phyloP scores from a whole-genome alignment of 2,888 invertebrate genomes.

The Oligia latruncula region DNA sequence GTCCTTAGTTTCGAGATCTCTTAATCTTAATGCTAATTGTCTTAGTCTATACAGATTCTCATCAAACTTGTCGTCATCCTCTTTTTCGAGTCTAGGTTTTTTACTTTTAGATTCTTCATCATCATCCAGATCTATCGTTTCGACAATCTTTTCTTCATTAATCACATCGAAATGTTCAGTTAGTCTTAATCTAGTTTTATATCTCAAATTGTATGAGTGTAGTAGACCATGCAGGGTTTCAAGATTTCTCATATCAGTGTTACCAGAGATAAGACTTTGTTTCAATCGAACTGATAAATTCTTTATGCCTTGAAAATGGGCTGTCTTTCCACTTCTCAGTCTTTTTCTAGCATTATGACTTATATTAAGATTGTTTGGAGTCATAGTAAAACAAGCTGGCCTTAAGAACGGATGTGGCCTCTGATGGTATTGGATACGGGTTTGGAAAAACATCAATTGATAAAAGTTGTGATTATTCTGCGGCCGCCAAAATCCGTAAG shows the following conservation, averaged over 20 bases:
- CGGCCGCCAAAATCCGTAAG: slow-evolving; percentile 72
- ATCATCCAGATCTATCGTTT: slow-evolving; percentile 82
- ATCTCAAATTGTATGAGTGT: slow-evolving; percentile 78
- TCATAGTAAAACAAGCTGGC: slow-evolving; percentile 43
- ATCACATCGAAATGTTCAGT: slow-evolving; percentile 73
- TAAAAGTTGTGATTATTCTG: slow-evolving; percentile 69
- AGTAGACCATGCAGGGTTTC: slow-evolving; percentile 74
- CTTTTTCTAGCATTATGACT: slow-evolving; percentile 66
- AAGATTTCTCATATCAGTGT: slow-evolving; percentile 66
- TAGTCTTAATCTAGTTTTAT: slow-evolving; percentile 74
- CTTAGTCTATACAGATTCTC: slow-evolving; percentile 76
- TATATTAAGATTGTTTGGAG: slow-evolving; percentile 45
- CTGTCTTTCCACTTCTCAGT: slow-evolving; percentile 60
- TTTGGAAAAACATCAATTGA: slow-evolving; percentile 69
- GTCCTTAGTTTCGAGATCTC: slow-evolving; percentile 72
- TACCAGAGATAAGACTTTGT: slow-evolving; percentile 65
- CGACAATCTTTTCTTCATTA: slow-evolving; percentile 75
- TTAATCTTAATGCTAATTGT: slow-evolving; percentile 76
- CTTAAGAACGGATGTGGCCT: slow-evolving; percentile 65
- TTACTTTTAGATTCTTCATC: slow-evolving; percentile 76
- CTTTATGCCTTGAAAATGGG: slow-evolving; percentile 75
- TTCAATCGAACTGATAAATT: slow-evolving; percentile 72
- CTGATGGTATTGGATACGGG: slow-evolving; percentile 70
- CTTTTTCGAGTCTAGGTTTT: slow-evolving; percentile 67
- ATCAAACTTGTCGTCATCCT: slow-evolving; percentile 65